A percentile compares a stretch with the other conserved stretches of the same genome.
phyloP scores from a whole-genome alignment of 37 sponge, comb jelly and placozoan genomes.

The Petrosia ficiformis region DNA sequence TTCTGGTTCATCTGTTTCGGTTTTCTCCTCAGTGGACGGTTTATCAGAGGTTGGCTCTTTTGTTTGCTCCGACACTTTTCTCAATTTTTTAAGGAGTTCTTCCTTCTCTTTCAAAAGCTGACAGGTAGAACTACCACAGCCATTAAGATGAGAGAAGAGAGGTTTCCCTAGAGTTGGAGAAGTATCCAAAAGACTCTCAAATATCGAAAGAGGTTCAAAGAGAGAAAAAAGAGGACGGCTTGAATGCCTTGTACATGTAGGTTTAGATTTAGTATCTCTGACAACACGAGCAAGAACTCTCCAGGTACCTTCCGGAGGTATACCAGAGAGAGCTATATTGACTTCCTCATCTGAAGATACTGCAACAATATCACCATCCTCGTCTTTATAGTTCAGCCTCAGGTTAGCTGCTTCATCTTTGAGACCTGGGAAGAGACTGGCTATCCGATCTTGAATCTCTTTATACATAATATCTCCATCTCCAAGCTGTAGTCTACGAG shows the following conservation, averaged over 20 bases:
- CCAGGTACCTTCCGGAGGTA: slow-evolving; percentile 13
- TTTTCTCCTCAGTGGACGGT: too few relatives aligned
- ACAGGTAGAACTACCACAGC: too few relatives aligned
- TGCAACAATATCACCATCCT: slow-evolving; percentile 45
- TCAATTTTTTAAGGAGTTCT: too few relatives aligned
- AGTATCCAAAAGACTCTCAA: too few relatives aligned
- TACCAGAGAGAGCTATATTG: slow-evolving; percentile 13
- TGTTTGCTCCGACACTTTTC: too few relatives aligned
- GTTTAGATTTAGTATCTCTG: not conserved
- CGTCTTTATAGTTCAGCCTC: slow-evolving; percentile 17
- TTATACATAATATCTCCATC: slow-evolving; percentile 24
- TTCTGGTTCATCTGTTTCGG: too few relatives aligned
- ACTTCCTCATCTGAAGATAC: slow-evolving; percentile 46
- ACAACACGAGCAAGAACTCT: not conserved
- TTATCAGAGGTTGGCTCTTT: too few relatives aligned
- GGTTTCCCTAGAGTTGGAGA: too few relatives aligned
- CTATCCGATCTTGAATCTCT: slow-evolving; percentile 18
- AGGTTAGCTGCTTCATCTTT: not conserved
- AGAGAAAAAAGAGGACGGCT: not conserved
- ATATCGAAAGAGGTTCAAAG: not conserved
- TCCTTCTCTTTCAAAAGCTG: too few relatives aligned
- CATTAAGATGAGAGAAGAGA: too few relatives aligned
- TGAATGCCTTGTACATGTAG: not conserved
- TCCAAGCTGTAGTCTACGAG: slow-evolving; percentile 23
- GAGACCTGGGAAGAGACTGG: slow-evolving; percentile 21